Evolutionary conservation across 2,113 vertebrate species (phyloP).

Genomic region (Ardeotis arabs): DNA sequence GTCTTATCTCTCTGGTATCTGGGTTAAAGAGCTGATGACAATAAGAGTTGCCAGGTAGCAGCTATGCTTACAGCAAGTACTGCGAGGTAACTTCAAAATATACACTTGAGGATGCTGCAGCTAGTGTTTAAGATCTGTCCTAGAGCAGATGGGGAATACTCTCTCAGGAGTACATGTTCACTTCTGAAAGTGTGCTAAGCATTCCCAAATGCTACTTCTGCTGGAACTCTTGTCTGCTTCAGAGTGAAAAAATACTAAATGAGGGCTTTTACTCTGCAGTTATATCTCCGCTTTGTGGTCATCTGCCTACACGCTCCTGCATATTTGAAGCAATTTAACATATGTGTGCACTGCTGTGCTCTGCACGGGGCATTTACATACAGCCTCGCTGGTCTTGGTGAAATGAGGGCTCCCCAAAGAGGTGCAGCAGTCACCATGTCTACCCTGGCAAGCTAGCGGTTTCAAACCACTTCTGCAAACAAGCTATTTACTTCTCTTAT

Average conservation of each 20-base stretch:
- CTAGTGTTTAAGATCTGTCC: conserved; percentile 42
- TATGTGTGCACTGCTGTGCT: not conserved
- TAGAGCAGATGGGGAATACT: conserved; percentile 49
- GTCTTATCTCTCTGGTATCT: not conserved
- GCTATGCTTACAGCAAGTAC: not conserved
- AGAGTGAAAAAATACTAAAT: not conserved
- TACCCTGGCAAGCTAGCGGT: not conserved
- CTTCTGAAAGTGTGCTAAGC: conserved; percentile 13
- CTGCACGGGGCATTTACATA: not conserved
- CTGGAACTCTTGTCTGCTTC: not conserved
- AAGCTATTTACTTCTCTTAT: not conserved
- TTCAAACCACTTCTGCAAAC: not conserved
- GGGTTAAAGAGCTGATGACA: not conserved
- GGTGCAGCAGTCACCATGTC: not conserved
- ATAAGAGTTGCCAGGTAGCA: not conserved
- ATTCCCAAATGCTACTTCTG: not conserved
- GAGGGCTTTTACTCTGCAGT: not conserved
- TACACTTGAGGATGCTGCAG: not conserved
- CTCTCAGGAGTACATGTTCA: conserved; percentile 26
- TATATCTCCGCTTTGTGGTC: not conserved
- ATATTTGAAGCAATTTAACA: not conserved
- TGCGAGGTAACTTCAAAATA: not conserved
- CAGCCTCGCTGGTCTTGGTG: not conserved
- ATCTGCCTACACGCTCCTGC: not conserved
- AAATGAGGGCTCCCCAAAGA: not conserved